These are phyloP conservation scores for Pinctada fucata DNA, from an alignment of 2,888 invertebrate genomes.

Conservation along the genomic window DNA sequence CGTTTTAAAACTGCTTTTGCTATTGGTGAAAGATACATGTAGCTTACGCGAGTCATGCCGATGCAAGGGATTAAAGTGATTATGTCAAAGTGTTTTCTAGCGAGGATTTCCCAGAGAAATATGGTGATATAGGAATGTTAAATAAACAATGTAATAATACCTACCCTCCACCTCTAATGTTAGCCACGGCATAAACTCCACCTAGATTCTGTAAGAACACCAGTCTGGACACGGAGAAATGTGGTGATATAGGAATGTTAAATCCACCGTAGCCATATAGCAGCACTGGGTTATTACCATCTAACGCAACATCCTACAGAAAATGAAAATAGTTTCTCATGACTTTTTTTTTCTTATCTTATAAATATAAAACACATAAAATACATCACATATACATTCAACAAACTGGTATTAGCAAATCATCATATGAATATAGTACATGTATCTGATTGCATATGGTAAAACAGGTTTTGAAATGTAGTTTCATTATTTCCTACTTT, in stretches of 20 bases:
- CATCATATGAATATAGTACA: neutral
- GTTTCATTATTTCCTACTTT: too few species aligned
- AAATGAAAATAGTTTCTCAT: neutral
- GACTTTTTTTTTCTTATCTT: neutral
- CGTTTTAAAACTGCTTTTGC: too few species aligned
- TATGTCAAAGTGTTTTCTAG: too few species aligned
- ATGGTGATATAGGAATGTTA: slow-evolving; percentile 92
- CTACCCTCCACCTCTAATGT: slow-evolving; percentile 96
- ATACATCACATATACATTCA: neutral
- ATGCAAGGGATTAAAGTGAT: too few species aligned
- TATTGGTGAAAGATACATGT: too few species aligned
- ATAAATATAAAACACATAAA: too few species aligned
- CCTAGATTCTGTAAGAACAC: slow-evolving; percentile 93
- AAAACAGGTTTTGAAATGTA: too few species aligned
- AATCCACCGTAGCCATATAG: slow-evolving; percentile 99
- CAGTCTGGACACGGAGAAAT: slow-evolving; percentile 90
- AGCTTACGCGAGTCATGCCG: too few species aligned
- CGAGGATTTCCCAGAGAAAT: too few species aligned
- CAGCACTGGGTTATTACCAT: slow-evolving; percentile 88
- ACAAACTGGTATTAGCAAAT: neutral
- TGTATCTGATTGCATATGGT: too few species aligned
- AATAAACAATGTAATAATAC: slow-evolving; percentile 89
- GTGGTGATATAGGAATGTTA: slow-evolving; percentile 92
- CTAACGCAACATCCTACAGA: slow-evolving; percentile 81
- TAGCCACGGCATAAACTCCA: slow-evolving; percentile 93